Conservation (phyloP, 1,140 invertebrate species). For the Lepidotrigona ventralis region DNA sequence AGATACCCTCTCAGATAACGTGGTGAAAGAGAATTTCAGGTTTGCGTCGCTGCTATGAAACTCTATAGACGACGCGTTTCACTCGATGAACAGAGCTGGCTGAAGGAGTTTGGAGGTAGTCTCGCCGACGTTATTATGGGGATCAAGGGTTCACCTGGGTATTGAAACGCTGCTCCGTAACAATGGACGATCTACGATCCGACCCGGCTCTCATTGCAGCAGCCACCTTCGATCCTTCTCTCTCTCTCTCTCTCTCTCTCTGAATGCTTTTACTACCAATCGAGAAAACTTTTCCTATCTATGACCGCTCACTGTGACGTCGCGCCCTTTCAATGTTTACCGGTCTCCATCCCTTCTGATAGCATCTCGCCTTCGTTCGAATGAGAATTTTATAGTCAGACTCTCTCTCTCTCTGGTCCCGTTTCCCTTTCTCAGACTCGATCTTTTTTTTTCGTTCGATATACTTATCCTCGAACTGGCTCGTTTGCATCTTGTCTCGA, state of each 20-base stretch:
- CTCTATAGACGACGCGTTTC: constrained; percentile 35
- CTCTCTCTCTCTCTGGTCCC: no score
- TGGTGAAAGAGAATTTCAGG: constrained; percentile 13
- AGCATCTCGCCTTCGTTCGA: constrained; percentile 21
- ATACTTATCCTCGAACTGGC: neutral
- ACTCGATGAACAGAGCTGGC: constrained; percentile 15
- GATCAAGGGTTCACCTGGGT: constrained; percentile 60
- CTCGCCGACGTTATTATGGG: constrained; percentile 54
- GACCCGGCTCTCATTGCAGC: constrained; percentile 19
- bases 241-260: neutral
- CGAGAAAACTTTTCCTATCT: constrained; percentile 54
- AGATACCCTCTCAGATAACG: no score
- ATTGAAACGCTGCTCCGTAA: constrained; percentile 61
- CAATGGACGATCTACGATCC: constrained; percentile 59
- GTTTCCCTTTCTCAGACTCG: neutral
- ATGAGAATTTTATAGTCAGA: constrained; percentile 31
- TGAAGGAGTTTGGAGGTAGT: neutral
- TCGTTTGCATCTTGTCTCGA: neutral
- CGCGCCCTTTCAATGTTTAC: constrained; percentile 24
- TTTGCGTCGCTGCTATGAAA: constrained; percentile 8
- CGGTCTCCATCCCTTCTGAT: neutral
- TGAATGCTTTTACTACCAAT: constrained; percentile 48
- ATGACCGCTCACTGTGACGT: constrained; percentile 23
- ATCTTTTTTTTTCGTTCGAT: neutral
- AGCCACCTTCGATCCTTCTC: neutral